Evolutionary conservation across 64 coral and sea anemone genomes (phyloP).

Genomic region (Montipora capricornis): DNA sequence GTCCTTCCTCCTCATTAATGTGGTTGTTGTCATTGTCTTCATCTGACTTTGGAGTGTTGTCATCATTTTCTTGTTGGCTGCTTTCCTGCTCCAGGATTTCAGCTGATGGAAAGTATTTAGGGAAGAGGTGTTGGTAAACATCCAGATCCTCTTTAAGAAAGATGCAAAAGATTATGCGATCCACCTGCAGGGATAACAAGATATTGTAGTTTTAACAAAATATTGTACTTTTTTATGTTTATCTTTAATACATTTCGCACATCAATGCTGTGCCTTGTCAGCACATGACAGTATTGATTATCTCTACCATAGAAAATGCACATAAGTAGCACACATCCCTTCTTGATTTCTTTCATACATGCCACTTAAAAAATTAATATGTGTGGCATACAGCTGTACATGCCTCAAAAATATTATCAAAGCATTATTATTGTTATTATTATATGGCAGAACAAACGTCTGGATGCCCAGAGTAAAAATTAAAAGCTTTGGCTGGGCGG

Average conservation of each 20-base stretch:
- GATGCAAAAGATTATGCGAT: conserved; percentile 62
- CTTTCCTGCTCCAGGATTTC: not conserved
- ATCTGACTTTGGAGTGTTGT: not conserved
- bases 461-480: too few relatives aligned
- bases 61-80: not conserved
- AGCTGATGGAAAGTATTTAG: conserved; percentile 45
- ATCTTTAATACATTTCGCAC: not conserved
- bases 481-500: too few relatives aligned
- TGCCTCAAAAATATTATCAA: too few relatives aligned
- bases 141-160: conserved; percentile 41
- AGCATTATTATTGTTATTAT: too few relatives aligned
- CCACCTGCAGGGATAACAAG: not conserved
- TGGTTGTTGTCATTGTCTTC: conserved; percentile 1
- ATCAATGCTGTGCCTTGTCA: not conserved
- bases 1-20: not conserved
- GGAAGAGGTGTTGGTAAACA: conserved; percentile 28
- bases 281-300: too few relatives aligned
- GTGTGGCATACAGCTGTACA: too few relatives aligned
- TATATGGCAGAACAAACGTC: too few relatives aligned
- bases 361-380: too few relatives aligned
- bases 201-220: not conserved
- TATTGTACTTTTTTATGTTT: not conserved
- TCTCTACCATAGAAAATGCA: too few relatives aligned
- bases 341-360: too few relatives aligned
- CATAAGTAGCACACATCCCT: too few relatives aligned